Base-by-base conservation (phyloP, 2,113 vertebrate species). In the Rhinopomastus cyanomelas region DNA sequence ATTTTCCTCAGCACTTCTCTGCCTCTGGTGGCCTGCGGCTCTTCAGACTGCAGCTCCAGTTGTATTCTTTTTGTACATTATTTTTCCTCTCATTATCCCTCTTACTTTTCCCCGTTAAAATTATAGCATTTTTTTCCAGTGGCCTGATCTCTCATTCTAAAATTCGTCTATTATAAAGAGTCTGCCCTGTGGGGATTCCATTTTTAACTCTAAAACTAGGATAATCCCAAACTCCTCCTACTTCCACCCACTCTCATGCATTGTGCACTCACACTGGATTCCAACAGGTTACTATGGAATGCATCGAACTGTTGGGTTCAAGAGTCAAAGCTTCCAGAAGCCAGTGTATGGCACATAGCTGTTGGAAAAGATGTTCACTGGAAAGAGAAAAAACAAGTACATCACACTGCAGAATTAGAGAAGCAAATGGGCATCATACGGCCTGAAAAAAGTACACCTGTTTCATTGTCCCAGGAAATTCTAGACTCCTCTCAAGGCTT, bases 311-410 rank as follows among this genome's bases (percentile, higher is more conserved):
- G 3, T 39, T 91, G 68, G 88, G 87, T 65, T 98, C 97, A 2
- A 96, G 93, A 73, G 96, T 97, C 93, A 96, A 57, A 57, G 97
- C 96, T 93, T 98, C 97, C 87, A 98, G 92, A 60, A 98, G 96
- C 97, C 98, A 98, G 84, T 95, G 96, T 67, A 98, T 96, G 66
- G 96, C 97, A 37, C 98, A 98, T 65, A 98, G 97, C 91, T 98
- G 98, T 8, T 94, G 96, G 91, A 96, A 98, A 48, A 98, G 87
- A 26, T 85, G 80, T 52, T 97, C 96, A 4, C 97, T 97, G 94
- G 34, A 49, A 78, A 91, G 85, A 59, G 18, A 55, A 78, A 85
- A 81, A 80, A 62, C 9, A 65, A 73, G 16, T 4, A 15, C 5
- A 32, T 27, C 25, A 25, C 4, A 56, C 16, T 30, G 23, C 8